Conservation (phyloP, 1,140 invertebrate genomes). For the Trypoxylus dichotomus region DNA sequence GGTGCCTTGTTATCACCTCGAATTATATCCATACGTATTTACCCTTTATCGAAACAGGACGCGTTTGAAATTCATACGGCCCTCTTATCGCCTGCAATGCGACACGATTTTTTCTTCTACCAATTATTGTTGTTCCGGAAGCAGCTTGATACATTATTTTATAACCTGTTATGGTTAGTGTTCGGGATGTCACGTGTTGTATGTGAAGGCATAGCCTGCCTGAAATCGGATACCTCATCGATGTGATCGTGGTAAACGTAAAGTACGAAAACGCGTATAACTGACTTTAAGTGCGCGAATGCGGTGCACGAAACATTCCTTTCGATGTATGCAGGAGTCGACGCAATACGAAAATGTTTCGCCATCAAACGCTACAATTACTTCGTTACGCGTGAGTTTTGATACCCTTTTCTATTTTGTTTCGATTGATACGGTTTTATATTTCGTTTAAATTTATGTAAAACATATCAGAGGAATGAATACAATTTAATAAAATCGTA, state of each 20-base stretch:
- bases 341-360: background rate
- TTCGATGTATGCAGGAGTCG: background rate
- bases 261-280: background rate
- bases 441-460: background rate
- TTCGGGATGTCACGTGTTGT: background rate
- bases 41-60: constrained; percentile 16
- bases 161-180: constrained; percentile 12
- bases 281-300: background rate
- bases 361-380: constrained; percentile 7
- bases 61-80: constrained; percentile 20
- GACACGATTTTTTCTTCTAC: constrained; percentile 1
- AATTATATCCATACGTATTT: background rate
- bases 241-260: background rate
- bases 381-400: background rate
- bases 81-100: background rate
- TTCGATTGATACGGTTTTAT: background rate
- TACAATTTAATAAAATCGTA: too few species aligned
- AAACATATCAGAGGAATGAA: too few species aligned
- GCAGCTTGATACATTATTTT: constrained; percentile 15
- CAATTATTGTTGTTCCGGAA: constrained; percentile 16
- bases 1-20: background rate
- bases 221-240: background rate
- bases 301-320: background rate
- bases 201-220: background rate
- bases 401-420: background rate